Evolutionary conservation across 2,797 vertebrate species (phyloP).

Genomic region (Darevskia nairensis): DNA sequence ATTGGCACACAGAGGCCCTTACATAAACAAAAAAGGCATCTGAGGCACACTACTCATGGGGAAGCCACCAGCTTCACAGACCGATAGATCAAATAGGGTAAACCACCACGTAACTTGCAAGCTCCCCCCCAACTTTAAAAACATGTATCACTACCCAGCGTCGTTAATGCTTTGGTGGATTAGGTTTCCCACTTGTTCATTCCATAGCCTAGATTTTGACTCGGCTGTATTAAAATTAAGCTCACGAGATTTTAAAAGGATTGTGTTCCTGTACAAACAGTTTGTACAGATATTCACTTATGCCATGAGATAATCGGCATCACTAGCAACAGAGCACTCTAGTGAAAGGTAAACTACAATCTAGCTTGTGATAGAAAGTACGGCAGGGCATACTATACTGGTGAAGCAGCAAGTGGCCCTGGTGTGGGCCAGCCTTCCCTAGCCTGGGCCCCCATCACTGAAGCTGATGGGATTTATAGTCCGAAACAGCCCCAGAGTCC

Average conservation of each 20-base stretch:
- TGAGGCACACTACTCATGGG: constrained; percentile 52
- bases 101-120: not conserved
- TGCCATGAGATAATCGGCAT: not conserved
- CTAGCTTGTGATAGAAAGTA: not conserved
- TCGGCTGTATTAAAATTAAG: not conserved
- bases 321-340: not conserved
- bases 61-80: constrained; percentile 13
- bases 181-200: not conserved
- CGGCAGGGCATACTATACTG: not conserved
- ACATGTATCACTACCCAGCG: not conserved
- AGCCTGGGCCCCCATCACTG: not conserved
- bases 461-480: not conserved
- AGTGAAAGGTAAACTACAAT: constrained; percentile 28
- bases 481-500: too few species aligned
- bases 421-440: not conserved
- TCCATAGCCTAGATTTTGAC: not conserved
- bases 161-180: not conserved
- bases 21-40: constrained; percentile 61
- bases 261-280: not conserved
- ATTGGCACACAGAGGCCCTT: constrained; percentile 65
- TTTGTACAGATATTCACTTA: not conserved
- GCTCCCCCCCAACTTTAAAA: not conserved
- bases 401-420: not conserved
- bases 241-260: not conserved
- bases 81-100: constrained; percentile 21